phyloP scores from a whole-genome alignment of 2,113 vertebrate species.

The Poeciliopsis turrubarensis region DNA sequence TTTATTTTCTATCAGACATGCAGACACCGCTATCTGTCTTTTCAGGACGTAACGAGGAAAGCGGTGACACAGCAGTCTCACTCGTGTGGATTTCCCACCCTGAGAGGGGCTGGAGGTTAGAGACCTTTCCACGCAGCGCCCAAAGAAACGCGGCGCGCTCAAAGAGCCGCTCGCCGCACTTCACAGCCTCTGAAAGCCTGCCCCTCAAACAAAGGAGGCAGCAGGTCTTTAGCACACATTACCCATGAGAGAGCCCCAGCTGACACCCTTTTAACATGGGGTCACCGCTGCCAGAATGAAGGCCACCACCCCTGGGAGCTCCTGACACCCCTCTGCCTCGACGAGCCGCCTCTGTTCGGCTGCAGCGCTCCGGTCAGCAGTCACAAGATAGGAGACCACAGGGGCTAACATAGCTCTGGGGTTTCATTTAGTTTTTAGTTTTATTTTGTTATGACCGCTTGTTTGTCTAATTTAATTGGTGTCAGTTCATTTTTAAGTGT shows the following conservation, averaged over 20 bases:
- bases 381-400: conserved; percentile 6
- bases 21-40: conserved; percentile 64
- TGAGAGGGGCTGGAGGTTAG: conserved; percentile 57
- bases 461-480: too few species aligned
- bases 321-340: conserved; percentile 66
- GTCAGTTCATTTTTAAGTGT: too few species aligned
- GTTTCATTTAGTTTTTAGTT: too few species aligned
- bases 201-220: conserved; percentile 75
- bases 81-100: conserved; percentile 57
- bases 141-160: conserved; percentile 55
- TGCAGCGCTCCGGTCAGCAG: conserved; percentile 36
- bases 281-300: conserved; percentile 77
- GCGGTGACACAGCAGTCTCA: conserved; percentile 53
- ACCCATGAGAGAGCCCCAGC: conserved; percentile 77
- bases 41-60: conserved; percentile 41
- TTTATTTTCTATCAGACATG: conserved; percentile 51
- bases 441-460: too few species aligned
- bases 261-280: conserved; percentile 82
- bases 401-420: too few species aligned
- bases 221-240: conserved; percentile 77
- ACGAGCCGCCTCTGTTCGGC: conserved; percentile 35
- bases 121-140: conserved; percentile 46
- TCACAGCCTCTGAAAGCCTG: conserved; percentile 68
- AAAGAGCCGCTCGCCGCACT: conserved; percentile 70
- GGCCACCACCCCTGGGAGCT: conserved; percentile 76